Evolutionary conservation across 2,888 invertebrate species (phyloP).

Genomic region (Oscheius myriophilus): DNA sequence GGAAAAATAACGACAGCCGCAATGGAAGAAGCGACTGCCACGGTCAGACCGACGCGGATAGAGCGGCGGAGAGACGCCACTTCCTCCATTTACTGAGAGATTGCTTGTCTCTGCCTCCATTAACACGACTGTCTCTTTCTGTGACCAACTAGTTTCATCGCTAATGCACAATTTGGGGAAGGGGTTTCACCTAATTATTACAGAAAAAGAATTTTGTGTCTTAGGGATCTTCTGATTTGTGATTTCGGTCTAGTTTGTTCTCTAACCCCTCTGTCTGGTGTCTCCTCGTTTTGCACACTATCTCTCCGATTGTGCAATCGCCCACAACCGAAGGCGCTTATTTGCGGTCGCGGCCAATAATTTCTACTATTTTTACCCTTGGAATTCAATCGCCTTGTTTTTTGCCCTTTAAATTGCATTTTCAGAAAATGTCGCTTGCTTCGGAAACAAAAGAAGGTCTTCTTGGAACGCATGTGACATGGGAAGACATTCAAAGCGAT

Average conservation of each 20-base stretch:
- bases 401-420: too few relatives aligned
- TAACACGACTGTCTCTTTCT: too few relatives aligned
- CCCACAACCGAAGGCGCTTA: neutral
- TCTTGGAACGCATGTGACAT: conserved; percentile 17
- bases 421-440: conserved; percentile 12
- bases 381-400: neutral
- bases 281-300: neutral
- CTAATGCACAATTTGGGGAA: too few relatives aligned
- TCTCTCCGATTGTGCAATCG: conserved; percentile 18
- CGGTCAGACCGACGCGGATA: neutral
- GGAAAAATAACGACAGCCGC: neutral
- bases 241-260: conserved; percentile 1
- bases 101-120: neutral
- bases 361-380: neutral
- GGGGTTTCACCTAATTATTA: neutral
- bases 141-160: too few relatives aligned
- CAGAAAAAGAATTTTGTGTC: neutral
- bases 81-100: conserved; percentile 17
- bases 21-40: neutral
- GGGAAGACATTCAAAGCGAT: conserved; percentile 18
- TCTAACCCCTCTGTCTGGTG: neutral
- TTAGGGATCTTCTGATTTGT: neutral
- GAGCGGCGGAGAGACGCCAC: neutral
- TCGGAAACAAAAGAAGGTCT: conserved; percentile 8
- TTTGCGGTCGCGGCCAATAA: neutral